A percentile compares a stretch with the other conserved stretches of the same genome.
These are phyloP conservation scores for Cataglyphis hispanica DNA, from an alignment of 1,140 invertebrate species.

Conservation along the genomic window DNA sequence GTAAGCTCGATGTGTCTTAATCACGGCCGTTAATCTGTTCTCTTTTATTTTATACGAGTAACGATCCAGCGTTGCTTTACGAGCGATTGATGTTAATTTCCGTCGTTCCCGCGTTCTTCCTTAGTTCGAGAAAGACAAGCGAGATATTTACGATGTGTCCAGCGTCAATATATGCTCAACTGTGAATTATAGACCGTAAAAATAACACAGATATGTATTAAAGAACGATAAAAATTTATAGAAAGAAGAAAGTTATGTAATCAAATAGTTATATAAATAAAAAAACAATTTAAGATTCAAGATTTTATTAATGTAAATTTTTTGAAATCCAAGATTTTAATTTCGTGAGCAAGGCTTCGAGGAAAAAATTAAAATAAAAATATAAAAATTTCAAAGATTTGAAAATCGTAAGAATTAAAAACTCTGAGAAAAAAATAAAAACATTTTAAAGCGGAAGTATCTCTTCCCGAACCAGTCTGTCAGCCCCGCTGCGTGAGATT, in stretches of 20 bases:
- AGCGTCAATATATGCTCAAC: conserved; percentile 9
- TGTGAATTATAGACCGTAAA: neutral
- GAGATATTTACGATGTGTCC: conserved; percentile 19
- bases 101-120: conserved; percentile 67
- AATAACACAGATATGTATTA: neutral
- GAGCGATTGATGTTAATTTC: conserved; percentile 67
- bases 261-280: neutral
- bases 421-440: neutral
- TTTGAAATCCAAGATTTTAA: neutral
- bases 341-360: neutral
- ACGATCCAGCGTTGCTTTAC: conserved; percentile 72
- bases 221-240: neutral
- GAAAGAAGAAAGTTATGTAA: neutral
- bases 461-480: conserved; percentile 62
- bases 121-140: conserved; percentile 26
- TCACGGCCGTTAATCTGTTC: conserved; percentile 76
- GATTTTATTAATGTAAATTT: neutral
- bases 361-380: neutral
- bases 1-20: conserved; percentile 56
- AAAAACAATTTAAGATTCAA: neutral
- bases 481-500: conserved; percentile 61
- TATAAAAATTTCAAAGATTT: neutral
- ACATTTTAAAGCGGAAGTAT: conserved; percentile 14
- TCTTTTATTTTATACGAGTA: conserved; percentile 77
- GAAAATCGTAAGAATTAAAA: neutral